phyloP scores from a whole-genome alignment of 2,888 invertebrate species.

The Campaea margaritaria region DNA sequence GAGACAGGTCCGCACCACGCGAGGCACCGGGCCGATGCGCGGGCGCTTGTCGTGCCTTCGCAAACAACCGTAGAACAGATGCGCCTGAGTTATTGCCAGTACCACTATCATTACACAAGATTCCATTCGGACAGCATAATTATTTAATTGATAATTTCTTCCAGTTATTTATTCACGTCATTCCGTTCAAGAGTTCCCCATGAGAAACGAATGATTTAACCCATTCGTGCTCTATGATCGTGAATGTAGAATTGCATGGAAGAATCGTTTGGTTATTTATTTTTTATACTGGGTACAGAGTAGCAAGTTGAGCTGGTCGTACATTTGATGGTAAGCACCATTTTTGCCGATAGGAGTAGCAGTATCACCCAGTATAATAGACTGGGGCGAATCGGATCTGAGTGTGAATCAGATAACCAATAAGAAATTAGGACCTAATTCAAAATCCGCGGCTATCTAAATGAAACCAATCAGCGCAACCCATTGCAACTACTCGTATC shows the following conservation, averaged over 20 bases:
- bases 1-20: conserved; percentile 38
- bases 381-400: no score
- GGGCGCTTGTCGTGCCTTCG: conserved; percentile 78
- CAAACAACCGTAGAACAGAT: conserved; percentile 84
- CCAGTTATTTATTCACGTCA: conserved; percentile 85
- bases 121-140: conserved; percentile 86
- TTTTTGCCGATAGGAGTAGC: no score
- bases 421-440: no score
- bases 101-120: conserved; percentile 86
- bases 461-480: no score
- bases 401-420: no score
- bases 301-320: no score
- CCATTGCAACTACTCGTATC: no score
- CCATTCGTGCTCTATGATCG: conserved; percentile 68
- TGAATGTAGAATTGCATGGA: conserved; percentile 29
- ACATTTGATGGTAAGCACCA: no score
- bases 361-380: no score
- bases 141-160: conserved; percentile 86
- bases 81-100: conserved; percentile 83
- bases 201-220: conserved; percentile 62
- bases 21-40: conserved; percentile 32
- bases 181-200: conserved; percentile 69
- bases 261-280: neutral
- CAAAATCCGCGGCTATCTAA: no score
- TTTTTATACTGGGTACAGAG: no score